Percentiles rank a stretch among this genome's conserved stretches.
These are phyloP conservation scores for Cheumatopsyche charites DNA, from an alignment of 1,140 invertebrate genomes.

Conservation along the genomic window DNA sequence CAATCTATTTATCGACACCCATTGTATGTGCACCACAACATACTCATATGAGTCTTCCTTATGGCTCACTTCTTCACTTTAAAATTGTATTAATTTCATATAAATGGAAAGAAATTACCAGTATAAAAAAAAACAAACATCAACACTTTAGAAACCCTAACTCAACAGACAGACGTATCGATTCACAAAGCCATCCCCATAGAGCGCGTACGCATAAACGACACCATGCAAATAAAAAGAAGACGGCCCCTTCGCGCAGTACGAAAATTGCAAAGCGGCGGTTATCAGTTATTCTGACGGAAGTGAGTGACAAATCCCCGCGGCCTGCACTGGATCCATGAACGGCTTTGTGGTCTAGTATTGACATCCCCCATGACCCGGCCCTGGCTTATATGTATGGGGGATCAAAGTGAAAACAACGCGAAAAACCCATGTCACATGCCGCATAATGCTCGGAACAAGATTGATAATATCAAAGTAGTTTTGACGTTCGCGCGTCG, in stretches of 20 bases:
- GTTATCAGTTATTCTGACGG: conserved; percentile 42
- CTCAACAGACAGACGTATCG: too few relatives aligned
- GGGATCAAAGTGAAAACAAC: conserved; percentile 18
- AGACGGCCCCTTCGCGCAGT: neutral
- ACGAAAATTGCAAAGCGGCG: conserved; percentile 20
- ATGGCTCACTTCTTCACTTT: too few relatives aligned
- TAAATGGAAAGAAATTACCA: too few relatives aligned
- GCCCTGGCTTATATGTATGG: neutral
- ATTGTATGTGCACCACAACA: too few relatives aligned
- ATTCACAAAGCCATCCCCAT: too few relatives aligned
- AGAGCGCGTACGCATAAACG: too few relatives aligned
- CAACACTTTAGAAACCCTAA: too few relatives aligned
- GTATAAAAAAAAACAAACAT: too few relatives aligned
- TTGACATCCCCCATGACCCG: conserved; percentile 34
- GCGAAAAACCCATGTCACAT: neutral
- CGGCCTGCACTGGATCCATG: conserved; percentile 30
- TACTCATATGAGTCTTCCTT: too few relatives aligned
- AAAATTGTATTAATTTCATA: too few relatives aligned
- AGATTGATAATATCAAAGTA: conserved; percentile 17
- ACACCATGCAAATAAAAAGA: too few relatives aligned
- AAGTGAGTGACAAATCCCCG: conserved; percentile 45
- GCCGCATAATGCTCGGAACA: neutral
- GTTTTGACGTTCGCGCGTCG: neutral
- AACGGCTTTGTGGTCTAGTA: conserved; percentile 42
- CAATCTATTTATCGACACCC: too few relatives aligned